Evolutionary conservation across 2,113 vertebrate species (phyloP), one percentile per base, ranked within the genome.

Genomic region (Aegypius monachus): DNA sequence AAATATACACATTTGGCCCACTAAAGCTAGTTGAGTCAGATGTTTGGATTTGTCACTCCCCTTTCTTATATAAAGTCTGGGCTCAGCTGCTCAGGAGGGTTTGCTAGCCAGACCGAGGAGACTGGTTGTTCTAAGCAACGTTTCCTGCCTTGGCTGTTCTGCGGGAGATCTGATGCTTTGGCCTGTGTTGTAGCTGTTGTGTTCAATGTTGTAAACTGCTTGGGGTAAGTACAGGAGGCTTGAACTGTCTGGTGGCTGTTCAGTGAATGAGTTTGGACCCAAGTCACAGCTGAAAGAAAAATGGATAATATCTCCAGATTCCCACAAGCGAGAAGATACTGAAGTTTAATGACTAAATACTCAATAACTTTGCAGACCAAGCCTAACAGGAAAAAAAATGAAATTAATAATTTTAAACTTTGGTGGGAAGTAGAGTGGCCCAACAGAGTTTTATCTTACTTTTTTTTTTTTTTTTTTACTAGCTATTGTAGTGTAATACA

Each of bases 271-370:
- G 79, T 36, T 63, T 88, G 90, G 96, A 72, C 84, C 91, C 63
- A 92, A 88, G 91, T 48, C 94, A 82, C 94, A 97, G 91, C 92
- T 86, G 95, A 92, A 66, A 50, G 80, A 86, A 84, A 97, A 96
- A 88, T 50, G 81, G 82, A 73, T 90, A n/a, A 91, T 27, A 40
- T 85, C 84, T 93, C 70, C 47, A 62, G 34, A 95, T 93, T 87
- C 90, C 84, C 95, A 75, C 59, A 22, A 25, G 72, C 43, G 38
- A 94, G n/a, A 62, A 63, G 40, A 55, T 25, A 36, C 17, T 43
- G 55, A 42, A 53, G 20, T 25, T 42, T 70, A 59, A 66, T 58
- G 75, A 82, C 11, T 13, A 47, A 96, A 88, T 80, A 16, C 0
- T 15, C 31, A 14, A n/a, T 53, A 73, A 55, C 14, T 83, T 62